Conservation (phyloP, 2,888 invertebrate species). For the Dryomyza anilis region DNA sequence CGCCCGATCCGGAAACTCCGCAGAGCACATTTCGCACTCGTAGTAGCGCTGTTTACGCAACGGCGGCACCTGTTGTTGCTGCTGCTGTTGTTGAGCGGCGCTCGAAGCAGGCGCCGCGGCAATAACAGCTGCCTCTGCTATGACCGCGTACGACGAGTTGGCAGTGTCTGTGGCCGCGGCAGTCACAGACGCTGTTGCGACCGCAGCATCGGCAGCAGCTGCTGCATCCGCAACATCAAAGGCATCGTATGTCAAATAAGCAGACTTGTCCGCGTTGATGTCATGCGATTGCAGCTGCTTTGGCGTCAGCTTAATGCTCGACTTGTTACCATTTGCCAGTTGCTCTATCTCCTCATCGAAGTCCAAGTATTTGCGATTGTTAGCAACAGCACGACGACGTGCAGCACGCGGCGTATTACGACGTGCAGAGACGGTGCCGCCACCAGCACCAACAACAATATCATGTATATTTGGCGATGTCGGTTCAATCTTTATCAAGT, state of each 20-base stretch:
- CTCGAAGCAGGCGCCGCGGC: constrained; percentile 38
- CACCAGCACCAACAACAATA: constrained; percentile 45
- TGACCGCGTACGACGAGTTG: constrained; percentile 48
- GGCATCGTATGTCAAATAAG: constrained; percentile 38
- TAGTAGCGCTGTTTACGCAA: constrained; percentile 63
- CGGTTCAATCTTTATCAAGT: constrained; percentile 53
- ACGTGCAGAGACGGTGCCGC: constrained; percentile 35
- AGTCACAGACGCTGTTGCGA: constrained; percentile 34
- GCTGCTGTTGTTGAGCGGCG: constrained; percentile 36
- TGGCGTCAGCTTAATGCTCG: background rate
- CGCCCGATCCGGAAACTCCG: constrained; percentile 74
- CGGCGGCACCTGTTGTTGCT: no score
- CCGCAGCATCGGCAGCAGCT: constrained; percentile 36
- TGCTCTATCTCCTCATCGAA: constrained; percentile 40
- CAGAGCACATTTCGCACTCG: constrained; percentile 83
- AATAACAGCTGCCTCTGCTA: constrained; percentile 44
- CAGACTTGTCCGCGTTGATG: constrained; percentile 31
- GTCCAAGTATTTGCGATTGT: constrained; percentile 49
- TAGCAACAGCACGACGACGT: constrained; percentile 11
- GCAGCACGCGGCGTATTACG: constrained; percentile 41
- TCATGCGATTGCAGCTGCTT: background rate
- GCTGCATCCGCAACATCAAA: constrained; percentile 44
- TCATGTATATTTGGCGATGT: constrained; percentile 54
- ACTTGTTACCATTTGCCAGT: constrained; percentile 3
- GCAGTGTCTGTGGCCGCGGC: constrained; percentile 43